A percentile compares a stretch with the other conserved stretches of the same genome.
phyloP scores from a whole-genome alignment of 2,113 vertebrate genomes.

The Misgurnus anguillicaudatus region DNA sequence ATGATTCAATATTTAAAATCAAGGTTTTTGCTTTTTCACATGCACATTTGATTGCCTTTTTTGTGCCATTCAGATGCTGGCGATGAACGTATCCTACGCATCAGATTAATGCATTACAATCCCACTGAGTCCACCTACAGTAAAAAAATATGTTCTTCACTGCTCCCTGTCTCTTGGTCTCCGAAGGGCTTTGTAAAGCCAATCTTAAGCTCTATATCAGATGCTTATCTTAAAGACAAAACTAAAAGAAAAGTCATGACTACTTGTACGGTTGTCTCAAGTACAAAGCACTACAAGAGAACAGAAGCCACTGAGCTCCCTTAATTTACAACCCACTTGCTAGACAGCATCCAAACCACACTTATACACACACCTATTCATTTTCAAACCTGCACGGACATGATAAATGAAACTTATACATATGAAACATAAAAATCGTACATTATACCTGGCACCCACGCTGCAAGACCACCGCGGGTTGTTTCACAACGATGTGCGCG shows the following conservation, averaged over 20 bases:
- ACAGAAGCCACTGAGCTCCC: conserved; percentile 63
- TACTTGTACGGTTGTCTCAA: conserved; percentile 6
- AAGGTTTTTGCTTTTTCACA: not conserved
- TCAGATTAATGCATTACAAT: conserved; percentile 67
- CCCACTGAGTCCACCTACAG: conserved; percentile 17
- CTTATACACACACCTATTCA: conserved; percentile 1
- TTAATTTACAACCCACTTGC: conserved; percentile 19
- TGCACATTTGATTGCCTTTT: not conserved
- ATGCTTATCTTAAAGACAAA: conserved; percentile 68
- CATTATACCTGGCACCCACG: not conserved
- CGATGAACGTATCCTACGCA: conserved; percentile 36
- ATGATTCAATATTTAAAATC: not conserved
- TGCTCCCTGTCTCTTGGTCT: not conserved
- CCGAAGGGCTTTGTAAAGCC: conserved; percentile 70
- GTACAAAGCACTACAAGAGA: conserved; percentile 8
- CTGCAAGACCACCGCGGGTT: not conserved
- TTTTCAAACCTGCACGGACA: conserved; percentile 8
- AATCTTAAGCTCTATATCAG: conserved; percentile 73
- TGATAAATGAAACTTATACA: not conserved
- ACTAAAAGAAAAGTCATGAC: conserved; percentile 23
- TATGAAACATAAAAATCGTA: conserved; percentile 1
- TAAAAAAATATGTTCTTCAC: conserved; percentile 3
- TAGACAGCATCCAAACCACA: not conserved
- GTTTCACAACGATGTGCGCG: not conserved
- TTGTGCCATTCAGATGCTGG: not conserved